Conservation (phyloP, 2,113 vertebrate genomes). For the Blennius ocellaris region DNA sequence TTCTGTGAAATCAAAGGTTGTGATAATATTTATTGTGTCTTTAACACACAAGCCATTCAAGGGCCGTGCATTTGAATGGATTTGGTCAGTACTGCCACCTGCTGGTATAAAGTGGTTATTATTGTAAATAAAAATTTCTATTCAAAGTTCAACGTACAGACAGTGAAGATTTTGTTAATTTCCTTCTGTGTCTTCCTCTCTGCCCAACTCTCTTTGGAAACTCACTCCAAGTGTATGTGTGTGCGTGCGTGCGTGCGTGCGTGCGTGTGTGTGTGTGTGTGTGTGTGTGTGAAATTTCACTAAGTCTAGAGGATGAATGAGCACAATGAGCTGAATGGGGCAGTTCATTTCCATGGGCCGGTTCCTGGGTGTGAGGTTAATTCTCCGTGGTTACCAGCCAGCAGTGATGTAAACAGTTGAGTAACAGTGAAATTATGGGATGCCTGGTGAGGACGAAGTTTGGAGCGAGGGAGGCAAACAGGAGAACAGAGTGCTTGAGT, state of each 20-base stretch:
- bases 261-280: not conserved
- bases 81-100: conserved; percentile 63
- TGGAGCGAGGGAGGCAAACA: conserved; percentile 11
- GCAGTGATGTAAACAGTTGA: conserved; percentile 64
- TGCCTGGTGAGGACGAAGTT: conserved; percentile 14
- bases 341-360: conserved; percentile 36
- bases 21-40: not conserved
- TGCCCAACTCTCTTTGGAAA: conserved; percentile 3
- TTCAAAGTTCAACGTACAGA: not conserved
- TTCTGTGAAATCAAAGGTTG: conserved; percentile 9
- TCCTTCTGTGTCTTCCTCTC: not conserved
- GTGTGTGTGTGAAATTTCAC: conserved; percentile 19
- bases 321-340: conserved; percentile 61
- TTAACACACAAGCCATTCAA: not conserved
- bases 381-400: conserved; percentile 67
- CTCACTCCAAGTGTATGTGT: no score
- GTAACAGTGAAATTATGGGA: conserved; percentile 64
- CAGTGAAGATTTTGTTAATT: not conserved
- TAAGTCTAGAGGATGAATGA: conserved; percentile 46
- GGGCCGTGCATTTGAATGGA: not conserved
- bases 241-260: not conserved
- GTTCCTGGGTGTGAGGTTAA: conserved; percentile 53
- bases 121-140: not conserved
- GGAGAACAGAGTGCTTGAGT: conserved; percentile 17
- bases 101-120: conserved; percentile 34